Percentiles rank a stretch among this genome's conserved stretches.
Evolutionary conservation across 1,140 invertebrate genomes (phyloP).

Genomic region (Apis cerana): DNA sequence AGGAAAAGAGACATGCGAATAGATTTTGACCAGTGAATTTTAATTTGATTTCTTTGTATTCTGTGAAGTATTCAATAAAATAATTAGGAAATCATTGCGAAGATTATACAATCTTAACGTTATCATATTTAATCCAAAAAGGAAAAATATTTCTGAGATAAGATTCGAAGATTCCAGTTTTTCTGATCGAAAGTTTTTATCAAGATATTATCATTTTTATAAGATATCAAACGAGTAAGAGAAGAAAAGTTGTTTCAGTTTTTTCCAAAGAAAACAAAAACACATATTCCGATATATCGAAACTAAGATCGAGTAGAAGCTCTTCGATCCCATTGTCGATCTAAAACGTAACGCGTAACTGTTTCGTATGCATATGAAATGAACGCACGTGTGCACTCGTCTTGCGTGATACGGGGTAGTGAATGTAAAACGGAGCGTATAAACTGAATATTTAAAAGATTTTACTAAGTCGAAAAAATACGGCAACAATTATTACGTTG

Average conservation of each 20-base stretch:
- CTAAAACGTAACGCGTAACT: constrained; percentile 19
- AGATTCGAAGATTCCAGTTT: not conserved
- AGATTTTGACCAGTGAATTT: not conserved
- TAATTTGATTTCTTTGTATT: not conserved
- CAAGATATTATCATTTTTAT: not conserved
- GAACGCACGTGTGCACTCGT: constrained; percentile 20
- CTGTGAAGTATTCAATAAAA: no score
- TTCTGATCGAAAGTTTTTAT: not conserved
- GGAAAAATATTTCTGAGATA: no score
- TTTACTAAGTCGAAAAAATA: constrained; percentile 25
- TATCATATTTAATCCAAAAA: no score
- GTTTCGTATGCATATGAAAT: constrained; percentile 35
- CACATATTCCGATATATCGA: not conserved
- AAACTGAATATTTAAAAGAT: constrained; percentile 59
- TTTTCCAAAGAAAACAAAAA: not conserved
- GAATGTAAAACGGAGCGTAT: constrained; percentile 56
- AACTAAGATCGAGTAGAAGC: not conserved
- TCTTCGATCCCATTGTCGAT: constrained; percentile 17
- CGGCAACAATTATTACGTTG: not conserved
- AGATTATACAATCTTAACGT: no score
- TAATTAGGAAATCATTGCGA: no score
- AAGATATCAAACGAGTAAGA: not conserved
- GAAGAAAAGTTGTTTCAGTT: not conserved
- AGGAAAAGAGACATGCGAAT: no score
- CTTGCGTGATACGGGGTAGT: constrained; percentile 40